Evolutionary conservation across 2,113 vertebrate genomes (phyloP).

Genomic region (Charadrius vociferus): DNA sequence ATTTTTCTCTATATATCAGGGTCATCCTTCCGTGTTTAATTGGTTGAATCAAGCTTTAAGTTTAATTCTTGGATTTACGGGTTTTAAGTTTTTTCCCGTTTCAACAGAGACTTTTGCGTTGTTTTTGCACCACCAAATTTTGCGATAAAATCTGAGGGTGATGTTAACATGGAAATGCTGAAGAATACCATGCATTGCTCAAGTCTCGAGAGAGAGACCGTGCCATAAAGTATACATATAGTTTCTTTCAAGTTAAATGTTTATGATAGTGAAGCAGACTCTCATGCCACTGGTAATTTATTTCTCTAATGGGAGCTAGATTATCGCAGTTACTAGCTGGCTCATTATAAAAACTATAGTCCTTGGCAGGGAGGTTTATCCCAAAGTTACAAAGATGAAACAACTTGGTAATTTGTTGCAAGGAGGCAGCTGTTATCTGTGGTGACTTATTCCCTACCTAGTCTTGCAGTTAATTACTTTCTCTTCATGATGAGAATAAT

Average conservation of each 20-base stretch:
- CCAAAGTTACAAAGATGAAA: neutral
- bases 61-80: neutral
- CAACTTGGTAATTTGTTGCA: neutral
- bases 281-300: neutral
- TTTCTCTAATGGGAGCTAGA: neutral
- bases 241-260: neutral
- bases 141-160: neutral
- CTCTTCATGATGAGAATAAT: neutral
- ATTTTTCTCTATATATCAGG: neutral
- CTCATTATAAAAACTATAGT: neutral
- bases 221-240: neutral
- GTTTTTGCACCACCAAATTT: neutral
- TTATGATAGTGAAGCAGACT: neutral
- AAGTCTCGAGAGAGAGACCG: neutral
- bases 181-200: neutral
- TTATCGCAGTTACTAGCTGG: neutral
- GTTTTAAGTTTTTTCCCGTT: neutral
- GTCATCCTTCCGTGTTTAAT: slow-evolving; percentile 8
- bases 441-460: neutral
- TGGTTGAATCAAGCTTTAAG: neutral
- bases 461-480: slow-evolving; percentile 33
- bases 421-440: neutral
- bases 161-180: neutral
- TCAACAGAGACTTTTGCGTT: neutral
- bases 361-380: slow-evolving; percentile 2